Conservation (phyloP, 2,797 vertebrate species). For the Gambusia yucatana region DNA sequence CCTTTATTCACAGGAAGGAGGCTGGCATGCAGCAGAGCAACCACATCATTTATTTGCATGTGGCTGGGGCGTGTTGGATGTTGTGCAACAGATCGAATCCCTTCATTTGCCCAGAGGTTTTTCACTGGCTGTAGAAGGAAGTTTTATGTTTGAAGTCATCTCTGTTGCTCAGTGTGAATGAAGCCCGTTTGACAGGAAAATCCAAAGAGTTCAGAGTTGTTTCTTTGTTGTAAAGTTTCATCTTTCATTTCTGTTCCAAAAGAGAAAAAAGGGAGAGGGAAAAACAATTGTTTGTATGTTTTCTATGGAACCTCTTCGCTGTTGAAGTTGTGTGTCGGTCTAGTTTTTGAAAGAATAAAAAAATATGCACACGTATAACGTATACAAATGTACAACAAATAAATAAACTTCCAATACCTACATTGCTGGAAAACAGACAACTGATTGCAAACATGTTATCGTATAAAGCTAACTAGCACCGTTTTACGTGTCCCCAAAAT, state of each 20-base stretch:
- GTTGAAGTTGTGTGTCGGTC: neutral
- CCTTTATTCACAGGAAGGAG: neutral
- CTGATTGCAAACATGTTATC: neutral
- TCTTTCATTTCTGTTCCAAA: neutral
- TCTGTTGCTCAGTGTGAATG: neutral
- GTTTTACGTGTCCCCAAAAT: too few relatives aligned
- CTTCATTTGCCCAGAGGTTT: neutral
- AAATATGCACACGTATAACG: neutral
- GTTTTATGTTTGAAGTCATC: neutral
- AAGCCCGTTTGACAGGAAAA: neutral
- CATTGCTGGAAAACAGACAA: neutral
- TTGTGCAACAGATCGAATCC: constrained; percentile 20
- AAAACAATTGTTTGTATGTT: neutral
- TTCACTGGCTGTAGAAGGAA: neutral
- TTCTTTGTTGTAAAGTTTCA: neutral
- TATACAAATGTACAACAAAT: neutral
- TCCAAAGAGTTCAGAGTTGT: neutral
- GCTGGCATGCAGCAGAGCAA: constrained; percentile 11
- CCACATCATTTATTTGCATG: neutral
- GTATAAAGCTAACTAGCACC: neutral
- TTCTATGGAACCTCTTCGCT: neutral
- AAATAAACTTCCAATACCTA: neutral
- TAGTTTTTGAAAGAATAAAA: neutral
- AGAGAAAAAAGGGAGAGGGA: neutral
- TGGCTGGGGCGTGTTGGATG: constrained; percentile 14